Evolutionary conservation across 2,888 invertebrate species (phyloP).

Genomic region (Eubasilissa splendida): DNA sequence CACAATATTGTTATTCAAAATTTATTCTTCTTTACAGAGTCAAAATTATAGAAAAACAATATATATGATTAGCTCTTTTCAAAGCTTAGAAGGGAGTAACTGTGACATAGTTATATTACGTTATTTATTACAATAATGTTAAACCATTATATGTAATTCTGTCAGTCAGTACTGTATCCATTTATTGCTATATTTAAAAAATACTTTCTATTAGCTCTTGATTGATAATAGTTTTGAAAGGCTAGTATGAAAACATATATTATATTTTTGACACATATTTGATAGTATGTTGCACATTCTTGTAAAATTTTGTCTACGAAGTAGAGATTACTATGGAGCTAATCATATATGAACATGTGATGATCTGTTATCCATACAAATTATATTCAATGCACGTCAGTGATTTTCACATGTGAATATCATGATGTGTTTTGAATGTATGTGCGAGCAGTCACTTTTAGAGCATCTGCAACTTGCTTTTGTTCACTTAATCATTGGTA

Average conservation of each 20-base stretch:
- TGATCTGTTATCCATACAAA: slow-evolving; percentile 1
- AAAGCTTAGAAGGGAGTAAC: not conserved
- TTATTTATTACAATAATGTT: too few species aligned
- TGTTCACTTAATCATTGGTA: slow-evolving; percentile 25
- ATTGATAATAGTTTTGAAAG: too few species aligned
- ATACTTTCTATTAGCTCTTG: too few species aligned
- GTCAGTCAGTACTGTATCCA: too few species aligned
- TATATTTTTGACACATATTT: too few species aligned
- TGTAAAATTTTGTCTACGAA: too few species aligned
- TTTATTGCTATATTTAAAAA: too few species aligned
- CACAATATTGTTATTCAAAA: slow-evolving; percentile 3
- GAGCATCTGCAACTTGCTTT: slow-evolving; percentile 42
- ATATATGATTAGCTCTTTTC: slow-evolving; percentile 16
- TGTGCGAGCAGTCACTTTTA: slow-evolving; percentile 9
- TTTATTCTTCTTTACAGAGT: slow-evolving; percentile 25
- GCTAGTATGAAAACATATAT: too few species aligned
- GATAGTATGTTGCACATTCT: too few species aligned
- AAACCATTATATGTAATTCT: too few species aligned
- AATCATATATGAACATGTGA: not conserved
- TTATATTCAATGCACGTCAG: not conserved
- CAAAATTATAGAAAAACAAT: slow-evolving; percentile 5
- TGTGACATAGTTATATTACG: too few species aligned
- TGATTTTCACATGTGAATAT: not conserved
- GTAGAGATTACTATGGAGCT: not conserved
- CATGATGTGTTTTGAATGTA: not conserved